Evolutionary conservation across 2,797 vertebrate genomes (phyloP).

Genomic region (Typhlichthys eigenmanni): DNA sequence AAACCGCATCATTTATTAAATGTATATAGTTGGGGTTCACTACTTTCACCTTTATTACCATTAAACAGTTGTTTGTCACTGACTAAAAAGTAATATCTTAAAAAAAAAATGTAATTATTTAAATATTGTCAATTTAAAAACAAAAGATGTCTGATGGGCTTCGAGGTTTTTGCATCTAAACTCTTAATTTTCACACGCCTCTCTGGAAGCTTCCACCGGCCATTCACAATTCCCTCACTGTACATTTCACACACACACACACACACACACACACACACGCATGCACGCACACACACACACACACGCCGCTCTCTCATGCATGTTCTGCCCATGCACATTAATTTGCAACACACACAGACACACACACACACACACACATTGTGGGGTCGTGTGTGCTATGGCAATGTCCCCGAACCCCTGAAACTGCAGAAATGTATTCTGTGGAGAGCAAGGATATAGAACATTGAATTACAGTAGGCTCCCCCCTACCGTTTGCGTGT

Average conservation of each 20-base stretch:
- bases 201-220: conserved; percentile 42
- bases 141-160: no score
- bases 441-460: conserved; percentile 20
- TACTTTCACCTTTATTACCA: no score
- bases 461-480: conserved; percentile 13
- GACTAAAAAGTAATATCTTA: no score
- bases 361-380: conserved; percentile 23
- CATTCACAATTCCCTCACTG: conserved; percentile 67
- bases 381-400: conserved; percentile 40
- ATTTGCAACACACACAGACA: conserved; percentile 29
- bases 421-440: conserved; percentile 45
- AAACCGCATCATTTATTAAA: no score
- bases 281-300: conserved; percentile 33
- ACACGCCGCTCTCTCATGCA: not conserved
- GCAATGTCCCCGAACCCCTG: conserved; percentile 51
- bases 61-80: no score
- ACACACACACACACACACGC: conserved; percentile 19
- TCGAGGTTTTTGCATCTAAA: no score
- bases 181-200: conserved; percentile 63
- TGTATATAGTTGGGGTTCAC: no score
- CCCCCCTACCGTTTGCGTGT: conserved; percentile 19
- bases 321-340: conserved; percentile 28
- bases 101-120: no score
- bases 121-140: no score
- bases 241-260: conserved; percentile 41